A percentile compares a stretch with the other conserved stretches of the same genome.
These are phyloP conservation scores for Stratiomys singularior DNA, from an alignment of 2,888 invertebrate species.

Conservation along the genomic window DNA sequence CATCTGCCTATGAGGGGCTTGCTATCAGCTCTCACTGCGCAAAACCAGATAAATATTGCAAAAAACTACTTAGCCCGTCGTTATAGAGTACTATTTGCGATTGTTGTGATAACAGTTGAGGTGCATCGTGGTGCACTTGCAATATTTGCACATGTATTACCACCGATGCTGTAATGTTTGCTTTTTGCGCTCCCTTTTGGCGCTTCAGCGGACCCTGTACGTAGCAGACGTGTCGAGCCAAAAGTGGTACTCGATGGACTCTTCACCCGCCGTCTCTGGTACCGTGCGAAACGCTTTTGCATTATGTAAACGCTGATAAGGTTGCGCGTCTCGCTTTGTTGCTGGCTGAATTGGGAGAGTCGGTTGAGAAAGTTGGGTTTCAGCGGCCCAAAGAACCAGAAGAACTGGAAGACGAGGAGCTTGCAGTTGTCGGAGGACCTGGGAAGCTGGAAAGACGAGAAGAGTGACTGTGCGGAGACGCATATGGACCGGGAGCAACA, in stretches of 20 bases:
- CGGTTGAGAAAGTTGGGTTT: background rate
- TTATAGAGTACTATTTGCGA: conserved; percentile 1
- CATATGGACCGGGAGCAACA: background rate
- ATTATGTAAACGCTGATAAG: conserved; percentile 34
- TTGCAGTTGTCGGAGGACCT: background rate
- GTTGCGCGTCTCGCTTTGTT: background rate
- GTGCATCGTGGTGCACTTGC: conserved; percentile 23
- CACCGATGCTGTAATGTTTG: conserved; percentile 33
- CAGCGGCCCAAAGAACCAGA: background rate
- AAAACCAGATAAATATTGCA: background rate
- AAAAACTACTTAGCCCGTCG: background rate
- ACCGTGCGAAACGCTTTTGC: background rate
- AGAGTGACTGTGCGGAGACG: background rate
- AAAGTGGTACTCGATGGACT: background rate
- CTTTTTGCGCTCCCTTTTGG: background rate
- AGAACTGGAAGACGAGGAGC: background rate
- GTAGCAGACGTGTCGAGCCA: background rate
- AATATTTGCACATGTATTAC: conserved; percentile 24
- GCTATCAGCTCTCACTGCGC: background rate
- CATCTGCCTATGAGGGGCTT: background rate
- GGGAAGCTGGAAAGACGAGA: conserved; percentile 26
- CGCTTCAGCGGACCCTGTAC: background rate
- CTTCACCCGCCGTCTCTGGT: background rate
- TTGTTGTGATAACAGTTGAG: conserved; percentile 30
- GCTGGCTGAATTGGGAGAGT: conserved; percentile 30